These are phyloP conservation scores for Trichogramma dendrolimi DNA, from an alignment of 2,888 invertebrate genomes.

Conservation along the genomic window DNA sequence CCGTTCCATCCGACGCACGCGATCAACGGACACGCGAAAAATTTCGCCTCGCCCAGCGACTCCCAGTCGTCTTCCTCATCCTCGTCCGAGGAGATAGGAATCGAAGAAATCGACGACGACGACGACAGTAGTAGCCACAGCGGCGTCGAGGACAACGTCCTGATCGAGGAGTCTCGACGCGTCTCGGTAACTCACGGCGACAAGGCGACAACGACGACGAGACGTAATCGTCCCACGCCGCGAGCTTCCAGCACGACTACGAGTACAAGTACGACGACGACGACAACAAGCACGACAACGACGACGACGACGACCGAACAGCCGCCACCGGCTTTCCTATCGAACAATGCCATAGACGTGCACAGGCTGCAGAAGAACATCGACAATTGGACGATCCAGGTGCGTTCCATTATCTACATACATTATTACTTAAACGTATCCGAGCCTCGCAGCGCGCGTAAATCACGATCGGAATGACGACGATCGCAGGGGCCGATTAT, in stretches of 20 bases:
- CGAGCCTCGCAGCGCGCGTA: too few species aligned
- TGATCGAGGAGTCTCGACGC: conserved; percentile 34
- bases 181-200: conserved; percentile 26
- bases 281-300: conserved; percentile 1
- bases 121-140: not conserved
- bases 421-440: too few species aligned
- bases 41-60: conserved; percentile 25
- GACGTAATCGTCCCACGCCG: not conserved
- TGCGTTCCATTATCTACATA: conserved; percentile 22
- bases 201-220: not conserved
- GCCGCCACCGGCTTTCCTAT: not conserved
- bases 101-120: not conserved
- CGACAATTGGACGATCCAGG: conserved; percentile 71
- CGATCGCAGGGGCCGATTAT: too few species aligned
- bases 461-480: too few species aligned
- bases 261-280: not conserved
- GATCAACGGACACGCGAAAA: conserved; percentile 30
- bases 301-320: not conserved
- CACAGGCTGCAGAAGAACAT: conserved; percentile 75
- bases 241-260: too few species aligned
- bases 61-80: not conserved
- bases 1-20: conserved; percentile 52
- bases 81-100: not conserved
- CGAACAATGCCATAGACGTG: conserved; percentile 63
- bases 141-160: conserved; percentile 30